Conservation (phyloP, 2,113 vertebrate species). For the Neogale vison region DNA sequence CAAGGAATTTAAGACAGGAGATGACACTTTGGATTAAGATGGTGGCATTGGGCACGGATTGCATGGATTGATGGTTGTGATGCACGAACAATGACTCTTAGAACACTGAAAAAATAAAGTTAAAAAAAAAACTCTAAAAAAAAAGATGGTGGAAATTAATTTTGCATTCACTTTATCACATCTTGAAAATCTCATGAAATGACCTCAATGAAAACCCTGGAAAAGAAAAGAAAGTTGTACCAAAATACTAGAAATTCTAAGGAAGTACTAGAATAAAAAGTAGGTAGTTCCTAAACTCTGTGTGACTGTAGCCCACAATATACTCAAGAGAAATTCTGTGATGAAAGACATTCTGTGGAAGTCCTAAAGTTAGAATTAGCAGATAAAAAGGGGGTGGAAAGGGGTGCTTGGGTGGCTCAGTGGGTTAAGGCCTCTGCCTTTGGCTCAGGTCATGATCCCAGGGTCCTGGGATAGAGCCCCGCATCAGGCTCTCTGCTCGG, state of each 20-base stretch:
- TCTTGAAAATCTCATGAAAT: neutral
- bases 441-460: too few species aligned
- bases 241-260: neutral
- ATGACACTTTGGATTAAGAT: neutral
- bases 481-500: too few species aligned
- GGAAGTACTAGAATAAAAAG: neutral
- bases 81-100: too few species aligned
- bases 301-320: neutral
- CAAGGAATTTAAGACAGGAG: neutral
- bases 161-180: neutral
- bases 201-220: neutral
- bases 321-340: neutral
- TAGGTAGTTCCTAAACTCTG: neutral
- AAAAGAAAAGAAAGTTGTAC: neutral
- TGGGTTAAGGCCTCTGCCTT: too few species aligned
- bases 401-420: too few species aligned
- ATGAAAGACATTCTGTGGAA: neutral
- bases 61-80: too few species aligned
- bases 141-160: neutral
- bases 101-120: too few species aligned
- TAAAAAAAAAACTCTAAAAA: too few species aligned
- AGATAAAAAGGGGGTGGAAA: neutral
- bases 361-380: neutral
- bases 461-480: too few species aligned
- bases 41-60: neutral